Conservation (phyloP, 2,113 vertebrate species). For the Willisornis vidua region DNA sequence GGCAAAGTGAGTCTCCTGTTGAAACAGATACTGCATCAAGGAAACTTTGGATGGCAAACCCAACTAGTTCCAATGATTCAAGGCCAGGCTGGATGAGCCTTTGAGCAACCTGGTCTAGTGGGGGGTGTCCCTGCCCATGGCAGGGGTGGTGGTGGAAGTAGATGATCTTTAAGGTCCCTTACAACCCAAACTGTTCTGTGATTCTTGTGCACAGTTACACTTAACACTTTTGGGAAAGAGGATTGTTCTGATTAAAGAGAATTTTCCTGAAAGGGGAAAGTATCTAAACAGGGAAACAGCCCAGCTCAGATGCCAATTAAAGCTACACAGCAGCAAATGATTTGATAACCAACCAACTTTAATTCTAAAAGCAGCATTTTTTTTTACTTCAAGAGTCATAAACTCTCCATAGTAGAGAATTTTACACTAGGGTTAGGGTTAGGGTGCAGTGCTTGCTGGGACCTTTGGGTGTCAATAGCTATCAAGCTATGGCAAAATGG, state of each 20-base stretch:
- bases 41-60: not conserved
- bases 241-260: not conserved
- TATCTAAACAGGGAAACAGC: not conserved
- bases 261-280: not conserved
- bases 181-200: not conserved
- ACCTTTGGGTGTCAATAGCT: not conserved
- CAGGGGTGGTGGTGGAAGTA: not conserved
- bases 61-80: not conserved
- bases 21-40: not conserved
- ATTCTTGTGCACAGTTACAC: fast-evolving
- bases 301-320: not conserved
- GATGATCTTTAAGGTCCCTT: not conserved
- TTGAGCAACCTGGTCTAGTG: not conserved
- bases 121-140: not conserved
- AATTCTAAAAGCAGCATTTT: not conserved
- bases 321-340: not conserved
- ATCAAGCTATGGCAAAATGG: not conserved
- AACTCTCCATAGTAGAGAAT: fast-evolving
- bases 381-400: not conserved
- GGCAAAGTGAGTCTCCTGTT: not conserved
- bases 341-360: not conserved
- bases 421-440: fast-evolving
- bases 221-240: not conserved
- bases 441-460: not conserved
- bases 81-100: not conserved